Evolutionary conservation across 2,888 invertebrate species (phyloP), one percentile per base, ranked within the genome.

Genomic region (Diadegma fenestrale): DNA sequence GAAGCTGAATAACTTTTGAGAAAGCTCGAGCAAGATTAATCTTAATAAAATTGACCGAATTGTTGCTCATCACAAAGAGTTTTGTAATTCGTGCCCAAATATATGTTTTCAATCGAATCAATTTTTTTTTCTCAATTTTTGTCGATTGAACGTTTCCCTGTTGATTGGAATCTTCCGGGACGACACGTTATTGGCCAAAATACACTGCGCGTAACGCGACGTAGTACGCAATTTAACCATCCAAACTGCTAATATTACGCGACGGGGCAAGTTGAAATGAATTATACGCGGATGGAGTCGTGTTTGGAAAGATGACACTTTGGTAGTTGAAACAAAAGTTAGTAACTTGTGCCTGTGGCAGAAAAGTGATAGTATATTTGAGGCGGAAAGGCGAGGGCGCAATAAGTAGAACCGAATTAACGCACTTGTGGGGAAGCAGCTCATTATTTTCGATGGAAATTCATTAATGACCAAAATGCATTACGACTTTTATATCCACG

Each of bases 241-340:
- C 72, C 76, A 82, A 82, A 82, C 79, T 84, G 72, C 64, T 80
- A 82, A 84, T n/a, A n/a, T 86, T 76, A 79, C 71, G 64, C n/a
- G 80, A 82, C 66, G 58, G 26, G 64, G n/a, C 51, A 12, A 12
- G 4, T 43, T 64, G 41, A 80, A 72, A 48, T n/a, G 26, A 7
- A 30, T 37, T n/a, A 58, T 41, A 41, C 19, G 3, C 19, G 3
- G 12, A 48, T 58, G 30, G 63, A 48, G 61, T 78, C 45, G 12
- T 83, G 81, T 82, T 75, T 84, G 66, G 61, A 26, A 26, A 86
- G 81, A 80, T 58, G 80, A 82, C 87, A 81, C 81, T 86, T 87
- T 86, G 76, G 68, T 48, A 43, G n/a, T 22, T 61, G 58, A 77
- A 73, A 84, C 82, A 72, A 84, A 79, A 82, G 76, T 86, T 66